phyloP scores from a whole-genome alignment of 2,888 invertebrate species.

The Keiferia lycopersicella region DNA sequence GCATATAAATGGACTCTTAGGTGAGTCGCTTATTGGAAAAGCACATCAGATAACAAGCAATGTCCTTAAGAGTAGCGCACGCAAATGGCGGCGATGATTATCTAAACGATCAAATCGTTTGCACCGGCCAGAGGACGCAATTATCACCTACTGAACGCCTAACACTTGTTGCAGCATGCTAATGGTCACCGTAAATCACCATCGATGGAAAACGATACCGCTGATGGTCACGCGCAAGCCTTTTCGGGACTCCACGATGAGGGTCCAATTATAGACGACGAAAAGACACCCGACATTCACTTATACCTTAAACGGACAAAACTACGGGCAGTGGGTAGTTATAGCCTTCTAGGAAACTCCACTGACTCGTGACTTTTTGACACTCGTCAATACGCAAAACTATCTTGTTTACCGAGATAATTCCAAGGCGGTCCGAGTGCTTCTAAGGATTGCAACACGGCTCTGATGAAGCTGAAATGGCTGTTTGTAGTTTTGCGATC shows the following conservation, averaged over 20 bases:
- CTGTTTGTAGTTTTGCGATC: slow-evolving; percentile 37
- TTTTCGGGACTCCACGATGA: slow-evolving; percentile 35
- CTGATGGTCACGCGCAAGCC: slow-evolving; percentile 41
- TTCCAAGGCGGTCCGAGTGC: slow-evolving; percentile 33
- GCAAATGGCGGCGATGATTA: slow-evolving; percentile 59
- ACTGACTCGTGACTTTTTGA: slow-evolving; percentile 19
- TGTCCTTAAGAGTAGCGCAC: slow-evolving; percentile 37
- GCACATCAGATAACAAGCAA: slow-evolving; percentile 16
- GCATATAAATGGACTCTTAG: slow-evolving; percentile 6
- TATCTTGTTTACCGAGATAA: slow-evolving; percentile 29
- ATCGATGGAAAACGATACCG: slow-evolving; percentile 38
- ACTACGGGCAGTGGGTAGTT: slow-evolving; percentile 19
- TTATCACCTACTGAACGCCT: slow-evolving; percentile 50
- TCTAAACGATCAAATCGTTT: slow-evolving; percentile 61
- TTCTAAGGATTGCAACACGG: slow-evolving; percentile 34
- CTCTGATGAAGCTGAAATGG: slow-evolving; percentile 34
- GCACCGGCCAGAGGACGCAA: slow-evolving; percentile 54
- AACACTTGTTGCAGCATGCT: slow-evolving; percentile 59
- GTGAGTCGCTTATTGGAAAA: slow-evolving; percentile 14
- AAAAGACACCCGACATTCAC: slow-evolving; percentile 24
- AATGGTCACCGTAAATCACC: slow-evolving; percentile 47
- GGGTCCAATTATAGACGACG: slow-evolving; percentile 41
- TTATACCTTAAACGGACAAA: slow-evolving; percentile 28
- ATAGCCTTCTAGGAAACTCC: slow-evolving; percentile 25
- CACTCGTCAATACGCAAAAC: slow-evolving; percentile 23